phyloP scores from a whole-genome alignment of 2,888 invertebrate genomes.

The Meteorus cinctellus region DNA sequence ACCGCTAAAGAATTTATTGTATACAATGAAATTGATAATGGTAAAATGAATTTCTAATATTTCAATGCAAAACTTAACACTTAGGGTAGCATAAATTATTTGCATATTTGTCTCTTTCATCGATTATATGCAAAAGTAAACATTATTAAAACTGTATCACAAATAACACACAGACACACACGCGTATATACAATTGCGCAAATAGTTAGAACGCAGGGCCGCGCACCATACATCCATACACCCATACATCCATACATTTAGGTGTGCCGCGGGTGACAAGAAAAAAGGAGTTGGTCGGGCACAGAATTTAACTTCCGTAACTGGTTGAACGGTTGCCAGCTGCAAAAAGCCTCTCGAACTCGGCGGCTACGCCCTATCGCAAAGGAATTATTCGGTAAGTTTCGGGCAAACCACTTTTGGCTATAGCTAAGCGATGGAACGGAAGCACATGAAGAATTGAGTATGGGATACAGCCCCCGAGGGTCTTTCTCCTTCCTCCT shows the following conservation, averaged over 20 bases:
- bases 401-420: slow-evolving; percentile 48
- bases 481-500: slow-evolving; percentile 1
- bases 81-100: no score
- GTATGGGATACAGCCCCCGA: slow-evolving; percentile 5
- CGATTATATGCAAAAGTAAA: no score
- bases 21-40: no score
- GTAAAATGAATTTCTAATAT: no score
- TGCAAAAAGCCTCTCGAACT: slow-evolving; percentile 51
- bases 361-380: slow-evolving; percentile 17
- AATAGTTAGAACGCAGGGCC: not conserved
- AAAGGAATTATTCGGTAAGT: slow-evolving; percentile 56
- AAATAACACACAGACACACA: not conserved
- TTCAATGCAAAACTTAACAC: no score
- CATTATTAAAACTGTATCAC: not conserved
- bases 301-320: slow-evolving; percentile 63
- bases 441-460: slow-evolving; percentile 26
- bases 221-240: not conserved
- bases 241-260: not conserved
- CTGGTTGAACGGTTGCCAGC: slow-evolving; percentile 66
- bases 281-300: slow-evolving; percentile 45
- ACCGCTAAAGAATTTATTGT: no score
- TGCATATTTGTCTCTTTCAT: no score
- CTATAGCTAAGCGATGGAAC: slow-evolving; percentile 31
- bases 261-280: slow-evolving; percentile 12
- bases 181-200: not conserved